Evolutionary conservation across 2,888 invertebrate species (phyloP), one percentile per base, ranked within the genome.

Genomic region (Rhingia rostrata): DNA sequence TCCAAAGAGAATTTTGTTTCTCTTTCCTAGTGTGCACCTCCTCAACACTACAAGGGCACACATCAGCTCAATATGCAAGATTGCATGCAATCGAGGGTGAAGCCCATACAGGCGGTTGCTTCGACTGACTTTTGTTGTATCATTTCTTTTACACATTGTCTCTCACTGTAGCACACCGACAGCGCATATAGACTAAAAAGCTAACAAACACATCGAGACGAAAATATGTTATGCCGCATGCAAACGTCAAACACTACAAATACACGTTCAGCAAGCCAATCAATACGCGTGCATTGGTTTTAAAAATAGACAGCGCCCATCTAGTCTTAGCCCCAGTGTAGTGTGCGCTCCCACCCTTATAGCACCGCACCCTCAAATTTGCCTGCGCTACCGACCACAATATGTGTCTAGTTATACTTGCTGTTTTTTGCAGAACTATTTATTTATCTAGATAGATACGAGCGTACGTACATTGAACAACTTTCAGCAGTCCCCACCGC

Each of bases 231-330:
- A 7, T 63, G 35, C 49, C 63, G 67, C 73, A 78, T 78, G 82
- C 78, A 83, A 77, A 72, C 14, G 64, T 72, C 72, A 82, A 72
- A 77, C 45, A 63, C 67, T 35, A 77, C 60, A 56, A 79, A 79
- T 64, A 83, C 83, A 54, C 45, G 30, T 54, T 53, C 49, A 75
- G 47, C 43, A 43, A 54, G 58, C 37, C 69, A 80, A 84, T 84
- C 80, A 84, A 84, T 84, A 80, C 84, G 79, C 69, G 74, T 84
- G 75, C 84, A 84, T 58, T 83, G 74, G 80, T 47, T 84, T 80
- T 80, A 84, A 84, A 84, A 84, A 84, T 84, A 84, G 84, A 80
- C 79, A 75, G 74, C 84, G 74, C 84, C 84, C 80, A 80, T 74
- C 79, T 69, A 69, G 79, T 66, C 73, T 83, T 73, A 78, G 73